These are phyloP conservation scores for Cathartes aura DNA, from an alignment of 2,113 vertebrate genomes.

Conservation along the genomic window DNA sequence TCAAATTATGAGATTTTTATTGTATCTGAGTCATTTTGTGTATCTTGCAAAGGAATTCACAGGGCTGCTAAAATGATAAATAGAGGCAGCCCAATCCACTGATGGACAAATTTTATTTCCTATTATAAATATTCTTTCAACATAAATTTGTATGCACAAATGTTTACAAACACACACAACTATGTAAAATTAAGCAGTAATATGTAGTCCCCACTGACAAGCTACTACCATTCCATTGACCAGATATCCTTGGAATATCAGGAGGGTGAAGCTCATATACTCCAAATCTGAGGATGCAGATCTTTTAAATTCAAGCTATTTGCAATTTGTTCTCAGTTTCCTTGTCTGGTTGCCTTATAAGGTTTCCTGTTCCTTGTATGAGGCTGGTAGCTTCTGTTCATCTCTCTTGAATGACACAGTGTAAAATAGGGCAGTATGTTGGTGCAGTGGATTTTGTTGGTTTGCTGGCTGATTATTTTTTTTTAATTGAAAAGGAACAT, in stretches of 20 bases:
- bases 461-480: not conserved
- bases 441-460: rapidly evolving
- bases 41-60: not conserved
- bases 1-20: not conserved
- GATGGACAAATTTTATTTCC: not conserved
- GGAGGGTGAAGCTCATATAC: rapidly evolving
- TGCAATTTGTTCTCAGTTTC: not conserved
- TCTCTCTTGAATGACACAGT: not conserved
- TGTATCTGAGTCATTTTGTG: not conserved
- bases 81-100: not conserved
- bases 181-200: not conserved
- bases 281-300: not conserved
- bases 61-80: not conserved
- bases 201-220: not conserved
- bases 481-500: not conserved
- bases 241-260: not conserved
- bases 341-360: not conserved
- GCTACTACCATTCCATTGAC: not conserved
- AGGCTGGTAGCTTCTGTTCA: not conserved
- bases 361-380: not conserved
- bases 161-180: not conserved
- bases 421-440: not conserved
- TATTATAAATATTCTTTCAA: not conserved
- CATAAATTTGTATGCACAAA: not conserved
- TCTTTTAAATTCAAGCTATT: not conserved